Conservation (phyloP, 2,797 vertebrate species). For the Xenops minutus region DNA sequence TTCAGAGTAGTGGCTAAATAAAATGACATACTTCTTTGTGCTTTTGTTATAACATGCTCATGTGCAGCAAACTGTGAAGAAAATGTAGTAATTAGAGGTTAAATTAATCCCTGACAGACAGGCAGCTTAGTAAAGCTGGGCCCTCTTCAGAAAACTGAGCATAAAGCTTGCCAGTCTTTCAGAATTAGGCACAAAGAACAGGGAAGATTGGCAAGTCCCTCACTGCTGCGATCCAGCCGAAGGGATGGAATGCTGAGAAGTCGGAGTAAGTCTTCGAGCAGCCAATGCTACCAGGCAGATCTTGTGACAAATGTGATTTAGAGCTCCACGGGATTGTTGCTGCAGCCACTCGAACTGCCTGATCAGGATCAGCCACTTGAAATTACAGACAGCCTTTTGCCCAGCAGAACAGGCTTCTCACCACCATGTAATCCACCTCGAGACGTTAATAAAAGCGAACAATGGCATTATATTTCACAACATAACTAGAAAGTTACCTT, state of each 20-base stretch:
- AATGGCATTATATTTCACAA: conserved; percentile 16
- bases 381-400: conserved; percentile 15
- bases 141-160: conserved; percentile 68
- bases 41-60: conserved; percentile 76
- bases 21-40: conserved; percentile 74
- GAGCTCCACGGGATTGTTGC: background rate
- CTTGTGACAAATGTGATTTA: conserved; percentile 27
- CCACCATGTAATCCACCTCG: background rate
- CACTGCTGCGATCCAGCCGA: conserved; percentile 32
- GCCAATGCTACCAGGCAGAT: conserved; percentile 22
- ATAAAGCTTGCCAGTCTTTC: conserved; percentile 65
- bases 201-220: conserved; percentile 39
- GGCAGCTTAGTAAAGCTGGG: conserved; percentile 67
- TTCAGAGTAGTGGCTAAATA: conserved; percentile 71
- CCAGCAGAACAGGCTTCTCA: conserved; percentile 30
- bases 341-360: background rate
- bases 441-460: conserved; percentile 16
- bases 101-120: conserved; percentile 81
- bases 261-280: background rate
- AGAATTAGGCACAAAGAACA: conserved; percentile 63
- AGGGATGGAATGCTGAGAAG: conserved; percentile 13
- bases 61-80: conserved; percentile 75
- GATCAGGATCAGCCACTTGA: conserved; percentile 42
- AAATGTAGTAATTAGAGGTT: conserved; percentile 82
- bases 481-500: conserved; percentile 43